Evolutionary conservation across 1,140 invertebrate genomes (phyloP), one percentile per base, ranked within the genome.

Genomic region (Pseudobourletiella spinata): DNA sequence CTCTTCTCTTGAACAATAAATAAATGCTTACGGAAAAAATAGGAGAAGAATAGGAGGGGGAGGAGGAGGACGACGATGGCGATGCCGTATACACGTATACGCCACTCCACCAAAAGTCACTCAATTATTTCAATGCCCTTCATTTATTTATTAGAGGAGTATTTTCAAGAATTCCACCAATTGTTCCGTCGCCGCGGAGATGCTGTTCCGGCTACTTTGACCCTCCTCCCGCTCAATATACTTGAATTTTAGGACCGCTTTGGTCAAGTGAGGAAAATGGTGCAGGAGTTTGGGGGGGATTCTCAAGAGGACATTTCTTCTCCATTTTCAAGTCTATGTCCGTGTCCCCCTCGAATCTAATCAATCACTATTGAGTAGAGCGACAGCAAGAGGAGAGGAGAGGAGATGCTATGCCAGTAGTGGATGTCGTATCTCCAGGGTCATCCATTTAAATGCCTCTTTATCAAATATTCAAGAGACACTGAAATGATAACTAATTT

Each of bases 61-160:
- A 46, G 43, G n/a, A n/a, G 35, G 35, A 39, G 35, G n/a, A 3
- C n/a, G 43, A 22, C n/a, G 43, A 20, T 22, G 43, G 24, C 43
- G 18, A 46, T 20, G n/a, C n/a, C n/a, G n/a, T 22, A 46, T 22
- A 20, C 43, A 46, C 43, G n/a, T 46, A 46, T 46, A 20, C 43
- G n/a, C 43, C n/a, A n/a, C n/a, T n/a, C n/a, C n/a, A n/a, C n/a
- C n/a, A n/a, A 39, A n/a, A 39, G 32, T 39, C 48, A 51, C 48
- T 51, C 48, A 51, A 51, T 51, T 51, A 51, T 51, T 51, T 51
- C 48, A 24, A 51, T 51, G 15, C 48, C 48, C 48, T 51, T 51
- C 48, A 51, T 51, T 51, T 51, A 51, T 51, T 51, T 51, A 51
- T 26, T 51, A 18, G n/a, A n/a, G 48, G 22, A 51, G 4, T 18